Percentiles rank a stretch among this genome's conserved stretches.
Conservation (phyloP, 2,113 vertebrate species). For the Phylloscopus trochilus region DNA sequence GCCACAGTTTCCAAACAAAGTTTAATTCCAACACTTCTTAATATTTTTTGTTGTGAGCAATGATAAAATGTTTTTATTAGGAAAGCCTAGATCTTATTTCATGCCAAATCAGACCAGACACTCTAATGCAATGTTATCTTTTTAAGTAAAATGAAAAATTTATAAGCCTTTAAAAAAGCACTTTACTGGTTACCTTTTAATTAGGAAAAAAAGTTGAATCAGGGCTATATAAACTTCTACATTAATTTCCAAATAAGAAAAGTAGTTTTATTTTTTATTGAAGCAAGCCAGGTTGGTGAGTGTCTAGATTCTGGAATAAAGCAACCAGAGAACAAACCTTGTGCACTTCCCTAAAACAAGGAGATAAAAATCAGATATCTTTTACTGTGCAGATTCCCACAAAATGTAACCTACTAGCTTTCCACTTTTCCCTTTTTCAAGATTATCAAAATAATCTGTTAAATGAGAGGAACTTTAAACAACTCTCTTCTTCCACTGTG, state of each 20-base stretch:
- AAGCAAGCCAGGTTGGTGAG: not conserved
- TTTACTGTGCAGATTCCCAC: not conserved
- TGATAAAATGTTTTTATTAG: constrained; percentile 5
- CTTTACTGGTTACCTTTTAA: not conserved
- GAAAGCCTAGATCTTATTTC: not conserved
- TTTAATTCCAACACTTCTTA: not conserved
- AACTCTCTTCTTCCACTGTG: not conserved
- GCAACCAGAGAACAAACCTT: not conserved
- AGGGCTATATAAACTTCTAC: not conserved
- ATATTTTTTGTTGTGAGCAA: not conserved
- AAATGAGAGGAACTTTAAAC: not conserved
- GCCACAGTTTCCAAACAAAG: not conserved
- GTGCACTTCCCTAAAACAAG: not conserved
- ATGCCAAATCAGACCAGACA: not conserved
- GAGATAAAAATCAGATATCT: not conserved
- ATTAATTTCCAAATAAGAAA: not conserved
- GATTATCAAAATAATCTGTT: not conserved
- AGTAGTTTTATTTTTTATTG: not conserved
- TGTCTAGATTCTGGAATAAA: not conserved
- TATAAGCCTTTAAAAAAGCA: not conserved
- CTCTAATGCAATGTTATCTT: not conserved
- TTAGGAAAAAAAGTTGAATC: not conserved
- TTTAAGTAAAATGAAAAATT: not conserved
- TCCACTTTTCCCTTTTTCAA: not conserved
- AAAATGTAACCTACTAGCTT: not conserved